Evolutionary conservation across 2,888 invertebrate species (phyloP).

Genomic region (Acrobeloides nanus): DNA sequence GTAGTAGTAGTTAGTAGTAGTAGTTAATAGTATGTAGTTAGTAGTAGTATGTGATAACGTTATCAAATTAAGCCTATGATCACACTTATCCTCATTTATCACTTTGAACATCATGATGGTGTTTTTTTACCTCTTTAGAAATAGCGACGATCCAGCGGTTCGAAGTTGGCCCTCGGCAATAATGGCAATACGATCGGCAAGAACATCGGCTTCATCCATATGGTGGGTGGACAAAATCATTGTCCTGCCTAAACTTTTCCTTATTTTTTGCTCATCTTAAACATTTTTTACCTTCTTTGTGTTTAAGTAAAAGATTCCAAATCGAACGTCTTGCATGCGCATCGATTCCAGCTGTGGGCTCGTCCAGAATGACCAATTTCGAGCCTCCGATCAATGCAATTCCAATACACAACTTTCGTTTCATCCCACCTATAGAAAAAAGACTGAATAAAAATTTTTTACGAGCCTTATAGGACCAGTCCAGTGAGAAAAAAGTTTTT

Average conservation of each 20-base stretch:
- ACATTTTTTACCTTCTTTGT: slow-evolving; percentile 61
- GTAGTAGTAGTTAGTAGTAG: no score
- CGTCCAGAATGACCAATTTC: slow-evolving; percentile 53
- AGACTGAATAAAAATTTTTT: no score
- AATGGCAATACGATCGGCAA: slow-evolving; percentile 59
- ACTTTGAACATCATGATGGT: no score
- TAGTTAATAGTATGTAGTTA: no score
- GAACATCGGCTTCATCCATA: slow-evolving; percentile 60
- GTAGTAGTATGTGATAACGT: no score
- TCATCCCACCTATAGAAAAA: slow-evolving; percentile 76
- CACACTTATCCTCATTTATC: no score
- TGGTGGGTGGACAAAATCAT: slow-evolving; percentile 60
- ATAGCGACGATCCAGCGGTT: slow-evolving; percentile 57
- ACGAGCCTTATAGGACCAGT: no score
- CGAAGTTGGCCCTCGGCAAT: slow-evolving; percentile 55
- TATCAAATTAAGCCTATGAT: no score
- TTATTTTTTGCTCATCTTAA: no score
- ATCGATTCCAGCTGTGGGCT: slow-evolving; percentile 62
- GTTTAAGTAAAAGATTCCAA: slow-evolving; percentile 68
- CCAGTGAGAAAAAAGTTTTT: no score
- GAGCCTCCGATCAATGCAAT: slow-evolving; percentile 76
- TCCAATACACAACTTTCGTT: slow-evolving; percentile 78
- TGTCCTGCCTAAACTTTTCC: slow-evolving; percentile 49
- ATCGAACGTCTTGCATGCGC: slow-evolving; percentile 72
- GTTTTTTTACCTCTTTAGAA: no score